Evolutionary conservation across 2,113 vertebrate genomes (phyloP).

Genomic region (Ictidomys tridecemlineatus): DNA sequence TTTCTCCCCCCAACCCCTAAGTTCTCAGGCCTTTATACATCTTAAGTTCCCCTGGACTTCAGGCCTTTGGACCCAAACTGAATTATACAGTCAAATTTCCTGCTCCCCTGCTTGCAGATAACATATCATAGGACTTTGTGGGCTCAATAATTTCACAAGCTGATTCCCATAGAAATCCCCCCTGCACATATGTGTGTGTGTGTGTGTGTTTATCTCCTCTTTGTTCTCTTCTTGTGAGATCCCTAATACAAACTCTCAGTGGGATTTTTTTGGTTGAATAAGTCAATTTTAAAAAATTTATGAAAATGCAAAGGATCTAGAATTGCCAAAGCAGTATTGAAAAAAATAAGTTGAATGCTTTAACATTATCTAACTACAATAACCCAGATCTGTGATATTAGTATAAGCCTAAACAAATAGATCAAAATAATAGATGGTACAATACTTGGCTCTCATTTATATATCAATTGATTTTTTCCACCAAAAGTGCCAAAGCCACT

Average conservation of each 20-base stretch:
- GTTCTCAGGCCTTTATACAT: not conserved
- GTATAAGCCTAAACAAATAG: not conserved
- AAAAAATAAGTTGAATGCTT: not conserved
- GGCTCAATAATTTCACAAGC: not conserved
- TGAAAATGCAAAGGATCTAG: not conserved
- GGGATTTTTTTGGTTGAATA: not conserved
- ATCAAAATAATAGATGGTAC: not conserved
- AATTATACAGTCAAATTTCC: not conserved
- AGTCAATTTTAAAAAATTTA: not conserved
- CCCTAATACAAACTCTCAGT: not conserved
- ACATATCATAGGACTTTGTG: not conserved
- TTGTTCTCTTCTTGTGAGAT: not conserved
- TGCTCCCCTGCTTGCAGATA: not conserved
- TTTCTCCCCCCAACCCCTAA: no score
- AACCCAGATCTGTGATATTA: not conserved
- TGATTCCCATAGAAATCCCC: not conserved
- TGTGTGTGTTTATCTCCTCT: not conserved
- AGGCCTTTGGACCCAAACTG: not conserved
- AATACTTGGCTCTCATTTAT: not conserved
- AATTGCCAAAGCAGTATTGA: conserved; percentile 4
- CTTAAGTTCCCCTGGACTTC: no score
- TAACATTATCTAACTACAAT: not conserved
- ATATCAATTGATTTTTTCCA: not conserved
- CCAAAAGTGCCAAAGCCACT: not conserved
- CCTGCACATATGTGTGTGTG: no score